These are phyloP conservation scores for Grammomys dolichurus DNA, from an alignment of 2,113 vertebrate genomes.

Conservation along the genomic window DNA sequence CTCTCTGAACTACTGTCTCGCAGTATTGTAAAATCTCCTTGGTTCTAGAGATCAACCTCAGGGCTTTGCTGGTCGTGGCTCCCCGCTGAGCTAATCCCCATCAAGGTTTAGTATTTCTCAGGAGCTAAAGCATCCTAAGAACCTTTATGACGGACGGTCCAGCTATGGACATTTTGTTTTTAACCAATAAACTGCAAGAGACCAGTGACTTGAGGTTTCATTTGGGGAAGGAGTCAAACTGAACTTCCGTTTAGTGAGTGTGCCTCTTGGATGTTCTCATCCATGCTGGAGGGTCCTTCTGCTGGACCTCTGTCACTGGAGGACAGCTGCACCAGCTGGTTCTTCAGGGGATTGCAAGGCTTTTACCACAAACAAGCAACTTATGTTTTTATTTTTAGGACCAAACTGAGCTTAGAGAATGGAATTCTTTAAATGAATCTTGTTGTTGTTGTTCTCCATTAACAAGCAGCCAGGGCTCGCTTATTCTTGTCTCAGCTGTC, in stretches of 20 bases:
- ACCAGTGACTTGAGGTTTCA: not conserved
- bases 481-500: not conserved
- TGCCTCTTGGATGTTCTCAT: not conserved
- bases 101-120: not conserved
- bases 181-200: not conserved
- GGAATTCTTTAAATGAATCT: conserved; percentile 42
- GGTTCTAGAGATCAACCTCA: not conserved
- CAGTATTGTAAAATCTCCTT: not conserved
- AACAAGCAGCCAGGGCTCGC: not conserved
- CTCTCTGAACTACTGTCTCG: not conserved
- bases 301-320: not conserved
- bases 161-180: not conserved
- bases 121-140: conserved; percentile 7
- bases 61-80: no score
- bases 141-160: not conserved
- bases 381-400: not conserved
- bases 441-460: not conserved
- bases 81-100: not conserved
- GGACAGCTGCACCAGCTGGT: not conserved
- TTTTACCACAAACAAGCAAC: conserved; percentile 14
- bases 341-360: not conserved
- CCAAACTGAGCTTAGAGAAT: not conserved
- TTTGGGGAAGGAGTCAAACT: not conserved
- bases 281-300: not conserved
- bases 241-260: not conserved